Evolutionary conservation across 2,888 invertebrate species (phyloP).

Genomic region (Eupithecia centaureata): DNA sequence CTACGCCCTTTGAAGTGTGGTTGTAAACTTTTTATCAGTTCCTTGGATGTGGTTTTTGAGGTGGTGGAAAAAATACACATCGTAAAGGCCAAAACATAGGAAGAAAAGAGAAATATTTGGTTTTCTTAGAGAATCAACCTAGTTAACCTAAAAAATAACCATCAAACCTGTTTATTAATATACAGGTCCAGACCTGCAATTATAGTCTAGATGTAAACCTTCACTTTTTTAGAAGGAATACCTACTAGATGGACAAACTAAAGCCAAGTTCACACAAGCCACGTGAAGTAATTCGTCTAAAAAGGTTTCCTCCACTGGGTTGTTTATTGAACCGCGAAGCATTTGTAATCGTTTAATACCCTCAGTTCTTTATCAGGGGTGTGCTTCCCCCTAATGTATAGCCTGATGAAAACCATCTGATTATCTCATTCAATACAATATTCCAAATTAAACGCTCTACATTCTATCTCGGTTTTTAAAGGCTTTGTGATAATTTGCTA

Average conservation of each 20-base stretch:
- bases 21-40: constrained; percentile 46
- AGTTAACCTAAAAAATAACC: neutral
- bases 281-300: constrained; percentile 73
- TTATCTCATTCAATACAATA: constrained; percentile 61
- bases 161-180: neutral
- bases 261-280: constrained; percentile 42
- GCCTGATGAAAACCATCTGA: constrained; percentile 75
- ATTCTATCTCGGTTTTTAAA: constrained; percentile 2
- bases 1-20: constrained; percentile 36
- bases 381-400: constrained; percentile 71
- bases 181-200: neutral
- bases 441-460: constrained; percentile 48
- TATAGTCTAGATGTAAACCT: neutral
- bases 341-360: constrained; percentile 85
- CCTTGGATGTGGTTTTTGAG: constrained; percentile 31
- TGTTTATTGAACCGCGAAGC: constrained; percentile 83
- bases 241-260: neutral
- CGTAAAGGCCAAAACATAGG: neutral
- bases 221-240: neutral
- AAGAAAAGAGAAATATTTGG: neutral
- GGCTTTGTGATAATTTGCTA: neutral
- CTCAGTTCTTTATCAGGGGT: constrained; percentile 83
- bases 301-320: constrained; percentile 69
- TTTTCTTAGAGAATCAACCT: neutral
- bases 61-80: constrained; percentile 11